Conservation (phyloP, 2,797 vertebrate genomes). For the Esox lucius region DNA sequence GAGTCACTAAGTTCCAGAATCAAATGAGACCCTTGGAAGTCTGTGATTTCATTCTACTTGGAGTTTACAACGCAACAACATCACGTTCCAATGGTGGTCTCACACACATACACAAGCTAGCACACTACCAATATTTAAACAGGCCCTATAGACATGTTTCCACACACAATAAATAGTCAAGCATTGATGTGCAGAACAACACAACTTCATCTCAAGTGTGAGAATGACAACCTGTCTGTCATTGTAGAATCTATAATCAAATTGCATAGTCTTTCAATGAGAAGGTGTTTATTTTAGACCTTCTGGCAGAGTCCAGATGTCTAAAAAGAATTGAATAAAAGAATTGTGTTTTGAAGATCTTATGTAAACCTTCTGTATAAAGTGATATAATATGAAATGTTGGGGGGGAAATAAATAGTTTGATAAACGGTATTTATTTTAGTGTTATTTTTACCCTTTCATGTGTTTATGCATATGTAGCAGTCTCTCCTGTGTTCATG, state of each 20-base stretch:
- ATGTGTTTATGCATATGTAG: conserved; percentile 43
- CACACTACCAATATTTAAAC: no score
- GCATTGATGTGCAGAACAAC: not conserved
- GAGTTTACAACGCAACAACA: not conserved
- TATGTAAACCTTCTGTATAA: conserved; percentile 39
- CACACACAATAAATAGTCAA: conserved; percentile 13
- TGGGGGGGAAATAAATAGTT: conserved; percentile 17
- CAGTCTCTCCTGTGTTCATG: not conserved
- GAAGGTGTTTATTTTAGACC: conserved; percentile 16
- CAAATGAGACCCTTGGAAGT: not conserved
- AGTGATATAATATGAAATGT: conserved; percentile 30
- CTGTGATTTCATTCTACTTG: not conserved
- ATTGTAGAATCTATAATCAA: conserved; percentile 23
- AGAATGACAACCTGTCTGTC: conserved; percentile 15
- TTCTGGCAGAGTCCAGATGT: not conserved
- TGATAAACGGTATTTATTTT: not conserved
- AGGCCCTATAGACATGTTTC: no score
- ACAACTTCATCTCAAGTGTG: conserved; percentile 23
- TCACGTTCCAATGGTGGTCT: not conserved
- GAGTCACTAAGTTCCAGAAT: no score
- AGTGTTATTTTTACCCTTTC: conserved; percentile 19
- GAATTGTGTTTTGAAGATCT: conserved; percentile 2
- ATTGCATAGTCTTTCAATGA: conserved; percentile 1
- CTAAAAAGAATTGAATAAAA: conserved; percentile 13
- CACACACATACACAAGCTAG: not conserved